These are phyloP conservation scores for Eurois occulta DNA, from an alignment of 2,888 invertebrate species.

Conservation along the genomic window DNA sequence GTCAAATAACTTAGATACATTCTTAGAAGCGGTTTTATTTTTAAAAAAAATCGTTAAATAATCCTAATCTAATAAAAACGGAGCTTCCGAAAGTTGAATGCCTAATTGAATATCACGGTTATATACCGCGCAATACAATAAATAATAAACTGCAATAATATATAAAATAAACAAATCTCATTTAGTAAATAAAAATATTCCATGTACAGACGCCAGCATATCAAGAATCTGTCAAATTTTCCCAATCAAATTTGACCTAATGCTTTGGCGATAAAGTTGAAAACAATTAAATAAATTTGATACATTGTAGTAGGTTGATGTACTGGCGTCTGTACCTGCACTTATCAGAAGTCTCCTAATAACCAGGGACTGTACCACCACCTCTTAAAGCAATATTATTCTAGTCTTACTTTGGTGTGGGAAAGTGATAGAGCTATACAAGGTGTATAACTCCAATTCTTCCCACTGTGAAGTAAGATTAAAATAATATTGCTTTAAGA, in stretches of 20 bases:
- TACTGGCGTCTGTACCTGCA: too few relatives aligned
- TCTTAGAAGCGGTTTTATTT: conserved; percentile 22
- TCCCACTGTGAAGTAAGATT: background rate
- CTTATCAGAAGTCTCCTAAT: conserved; percentile 69
- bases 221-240: too few relatives aligned
- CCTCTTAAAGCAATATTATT: background rate
- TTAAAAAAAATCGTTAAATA: conserved; percentile 20
- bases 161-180: conserved; percentile 34
- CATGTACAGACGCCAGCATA: too few relatives aligned
- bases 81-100: conserved; percentile 63
- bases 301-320: too few relatives aligned
- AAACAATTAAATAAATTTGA: too few relatives aligned
- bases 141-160: conserved; percentile 38
- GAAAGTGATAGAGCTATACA: background rate
- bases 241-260: too few relatives aligned
- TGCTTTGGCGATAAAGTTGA: too few relatives aligned
- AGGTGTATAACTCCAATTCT: background rate
- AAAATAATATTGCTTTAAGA: background rate
- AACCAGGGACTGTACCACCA: background rate
- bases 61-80: conserved; percentile 34
- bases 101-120: conserved; percentile 54
- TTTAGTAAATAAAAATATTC: conserved; percentile 28
- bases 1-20: conserved; percentile 37
- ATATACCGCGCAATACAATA: conserved; percentile 38
- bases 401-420: background rate